Conservation (phyloP, 2,113 vertebrate species). For the Myotis davidii region DNA sequence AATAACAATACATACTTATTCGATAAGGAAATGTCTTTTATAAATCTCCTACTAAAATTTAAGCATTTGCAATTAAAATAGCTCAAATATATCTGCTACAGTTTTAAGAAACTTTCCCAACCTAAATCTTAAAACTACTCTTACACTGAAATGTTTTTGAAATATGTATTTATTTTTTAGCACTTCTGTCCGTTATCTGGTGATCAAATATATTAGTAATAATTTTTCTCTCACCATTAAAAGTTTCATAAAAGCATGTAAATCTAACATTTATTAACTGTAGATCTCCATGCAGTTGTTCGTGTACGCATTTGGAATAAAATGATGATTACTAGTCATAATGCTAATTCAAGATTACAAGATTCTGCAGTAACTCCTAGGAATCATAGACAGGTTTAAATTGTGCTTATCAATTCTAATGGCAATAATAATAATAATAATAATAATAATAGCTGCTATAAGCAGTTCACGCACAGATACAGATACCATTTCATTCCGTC, state of each 20-base stretch:
- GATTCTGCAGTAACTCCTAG: not conserved
- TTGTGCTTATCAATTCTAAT: not conserved
- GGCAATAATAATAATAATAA: not conserved
- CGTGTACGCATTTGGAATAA: not conserved
- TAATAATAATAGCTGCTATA: not conserved
- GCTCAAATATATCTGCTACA: not conserved
- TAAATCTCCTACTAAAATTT: not conserved
- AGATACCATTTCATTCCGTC: not conserved
- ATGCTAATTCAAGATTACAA: not conserved
- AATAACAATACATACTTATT: not conserved
- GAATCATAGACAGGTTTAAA: not conserved
- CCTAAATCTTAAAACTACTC: not conserved
- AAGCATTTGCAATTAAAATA: not conserved
- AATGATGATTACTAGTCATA: not conserved
- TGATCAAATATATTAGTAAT: slow-evolving; percentile 4
- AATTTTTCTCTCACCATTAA: not conserved
- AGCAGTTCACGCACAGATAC: not conserved
- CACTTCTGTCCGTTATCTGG: not conserved
- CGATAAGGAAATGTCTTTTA: not conserved
- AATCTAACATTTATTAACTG: not conserved
- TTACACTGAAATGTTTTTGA: not conserved
- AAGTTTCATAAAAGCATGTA: not conserved
- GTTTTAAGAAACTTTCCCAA: not conserved
- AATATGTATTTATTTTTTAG: not conserved
- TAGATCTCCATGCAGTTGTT: not conserved